phyloP scores from a whole-genome alignment of 1,140 invertebrate species.

The Danaus plexippus region DNA sequence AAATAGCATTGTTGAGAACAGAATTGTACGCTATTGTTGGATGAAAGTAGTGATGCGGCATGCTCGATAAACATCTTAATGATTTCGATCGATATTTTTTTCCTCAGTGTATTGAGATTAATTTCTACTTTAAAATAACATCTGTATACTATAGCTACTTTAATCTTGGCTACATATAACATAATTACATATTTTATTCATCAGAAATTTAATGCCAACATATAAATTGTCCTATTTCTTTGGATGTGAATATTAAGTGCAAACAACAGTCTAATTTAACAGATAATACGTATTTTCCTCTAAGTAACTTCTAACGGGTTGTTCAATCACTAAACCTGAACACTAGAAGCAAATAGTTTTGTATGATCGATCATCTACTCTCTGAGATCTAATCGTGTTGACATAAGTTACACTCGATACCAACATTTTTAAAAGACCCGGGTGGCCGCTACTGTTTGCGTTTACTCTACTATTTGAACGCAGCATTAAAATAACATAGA shows the following conservation, averaged over 20 bases:
- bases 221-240: too few relatives aligned
- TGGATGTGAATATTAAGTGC: too few relatives aligned
- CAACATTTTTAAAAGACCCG: conserved; percentile 44
- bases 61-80: conserved; percentile 2
- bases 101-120: too few relatives aligned
- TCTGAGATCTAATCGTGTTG: conserved; percentile 54
- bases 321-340: conserved; percentile 28
- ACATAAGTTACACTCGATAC: conserved; percentile 48
- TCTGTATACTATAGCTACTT: too few relatives aligned
- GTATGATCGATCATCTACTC: conserved; percentile 50
- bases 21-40: conserved; percentile 35
- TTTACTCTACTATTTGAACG: conserved; percentile 49
- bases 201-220: too few relatives aligned
- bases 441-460: conserved; percentile 63
- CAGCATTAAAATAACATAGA: conserved; percentile 25
- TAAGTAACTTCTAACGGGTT: too few relatives aligned
- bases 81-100: too few relatives aligned
- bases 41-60: conserved; percentile 11
- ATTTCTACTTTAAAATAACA: too few relatives aligned
- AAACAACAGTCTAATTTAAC: too few relatives aligned
- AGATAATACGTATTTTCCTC: too few relatives aligned
- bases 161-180: too few relatives aligned
- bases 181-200: too few relatives aligned
- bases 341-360: conserved; percentile 33
- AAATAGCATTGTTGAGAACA: conserved; percentile 29